Percentiles rank a stretch among this genome's conserved stretches.
phyloP scores from a whole-genome alignment of 2,113 vertebrate genomes.

The Pyxicephalus adspersus region DNA sequence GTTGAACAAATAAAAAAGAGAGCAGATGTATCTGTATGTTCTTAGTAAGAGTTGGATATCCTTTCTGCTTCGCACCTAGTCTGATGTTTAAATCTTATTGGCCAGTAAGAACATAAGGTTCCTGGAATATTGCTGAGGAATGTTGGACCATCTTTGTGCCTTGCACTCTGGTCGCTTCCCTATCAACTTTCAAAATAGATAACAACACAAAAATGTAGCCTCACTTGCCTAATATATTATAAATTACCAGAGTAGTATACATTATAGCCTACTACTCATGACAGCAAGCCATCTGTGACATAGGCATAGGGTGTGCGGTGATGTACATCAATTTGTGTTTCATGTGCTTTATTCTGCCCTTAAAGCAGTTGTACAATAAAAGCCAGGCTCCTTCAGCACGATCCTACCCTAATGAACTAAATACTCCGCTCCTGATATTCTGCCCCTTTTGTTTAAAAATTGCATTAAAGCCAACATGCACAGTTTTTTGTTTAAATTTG shows the following conservation, averaged over 20 bases:
- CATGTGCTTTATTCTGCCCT: slow-evolving; percentile 3
- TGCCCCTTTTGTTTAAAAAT: too few relatives aligned
- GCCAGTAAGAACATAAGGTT: not conserved
- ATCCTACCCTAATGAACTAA: too few relatives aligned
- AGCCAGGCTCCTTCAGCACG: too few relatives aligned
- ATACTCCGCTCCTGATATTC: too few relatives aligned
- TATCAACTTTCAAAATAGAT: not conserved
- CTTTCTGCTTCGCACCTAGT: too few relatives aligned
- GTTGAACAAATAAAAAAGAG: not conserved
- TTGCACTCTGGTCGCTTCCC: not conserved
- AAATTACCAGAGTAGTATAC: not conserved
- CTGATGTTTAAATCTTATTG: too few relatives aligned
- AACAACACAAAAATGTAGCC: not conserved
- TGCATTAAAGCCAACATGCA: too few relatives aligned
- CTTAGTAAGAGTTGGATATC: too few relatives aligned
- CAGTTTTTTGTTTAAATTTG: too few relatives aligned
- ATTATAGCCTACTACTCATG: not conserved
- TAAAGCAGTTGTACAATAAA: too few relatives aligned
- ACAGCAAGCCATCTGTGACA: not conserved
- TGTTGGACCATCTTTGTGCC: not conserved
- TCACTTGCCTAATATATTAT: not conserved
- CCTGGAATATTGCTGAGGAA: slow-evolving; percentile 2
- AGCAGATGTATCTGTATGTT: too few relatives aligned
- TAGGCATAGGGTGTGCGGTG: not conserved
- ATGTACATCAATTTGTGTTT: slow-evolving; percentile 2